Base-by-base conservation (phyloP, 2,113 vertebrate genomes). In the Psittacula cyanocephala region DNA sequence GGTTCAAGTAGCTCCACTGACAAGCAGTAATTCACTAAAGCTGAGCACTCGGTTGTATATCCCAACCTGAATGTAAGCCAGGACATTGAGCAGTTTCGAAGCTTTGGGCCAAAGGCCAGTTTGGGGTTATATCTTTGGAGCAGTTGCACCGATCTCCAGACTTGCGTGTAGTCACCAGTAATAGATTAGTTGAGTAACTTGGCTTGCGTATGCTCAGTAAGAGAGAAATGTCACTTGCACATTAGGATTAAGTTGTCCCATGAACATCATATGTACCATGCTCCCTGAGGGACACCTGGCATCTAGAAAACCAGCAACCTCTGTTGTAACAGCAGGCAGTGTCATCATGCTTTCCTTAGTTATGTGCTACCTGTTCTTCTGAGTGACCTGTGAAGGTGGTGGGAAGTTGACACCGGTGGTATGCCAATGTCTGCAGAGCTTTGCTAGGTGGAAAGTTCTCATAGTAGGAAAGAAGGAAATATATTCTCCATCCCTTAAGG, bases 21-120 rank as follows among this genome's bases (percentile, higher is more conserved):
- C 81, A 76, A 88, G 78, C 75, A 81, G 75, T 79, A 76, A 72
- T 87, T 93, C 77, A 85, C 79, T 93, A 75, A 78, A 84, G 72
- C 72, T 60, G 88, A 88, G 76, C 69, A 50, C 55, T 81, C 72
- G 9, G 83, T 95, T 50, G 39, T 85, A 46, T 81, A 89, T 84
- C 89, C 67, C 68, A 83, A 22, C 25, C 79, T 95, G 91, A 95
- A 75, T 43, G 18, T 43, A 50, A 28, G 91, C 91, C 86, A 94
- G 83, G 57, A 89, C 14, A 23, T 81, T 81, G 69, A 91, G 83
- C 88, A 83, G n/a, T 90, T 94, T 72, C 62, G 82, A 91, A 2
- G 17, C 67, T 60, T 64, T 57, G 57, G 44, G 93, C 83, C 39
- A 72, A 69, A 9, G 92, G 77, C 83, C 94, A 81, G 65, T 70